phyloP scores from a whole-genome alignment of 2,113 vertebrate species.

The Platycercus adscitus region DNA sequence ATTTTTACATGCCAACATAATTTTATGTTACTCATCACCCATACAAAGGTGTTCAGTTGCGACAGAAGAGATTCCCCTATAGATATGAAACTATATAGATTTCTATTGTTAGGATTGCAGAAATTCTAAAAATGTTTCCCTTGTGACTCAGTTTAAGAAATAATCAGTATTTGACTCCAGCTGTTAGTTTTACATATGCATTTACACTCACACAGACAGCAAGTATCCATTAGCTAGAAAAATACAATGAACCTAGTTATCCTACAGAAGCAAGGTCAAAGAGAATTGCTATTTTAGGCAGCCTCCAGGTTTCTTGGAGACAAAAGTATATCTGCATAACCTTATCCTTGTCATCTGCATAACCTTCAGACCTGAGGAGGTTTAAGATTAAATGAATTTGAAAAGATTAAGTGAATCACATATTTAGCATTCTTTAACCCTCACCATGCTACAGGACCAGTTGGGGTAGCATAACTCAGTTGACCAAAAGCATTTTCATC shows the following conservation, averaged over 20 bases:
- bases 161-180: neutral
- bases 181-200: neutral
- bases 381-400: neutral
- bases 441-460: neutral
- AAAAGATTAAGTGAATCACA: conserved; percentile 1
- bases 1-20: neutral
- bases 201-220: neutral
- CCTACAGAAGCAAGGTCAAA: neutral
- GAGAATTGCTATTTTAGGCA: conserved; percentile 1
- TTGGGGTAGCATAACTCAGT: neutral
- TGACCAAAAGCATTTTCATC: neutral
- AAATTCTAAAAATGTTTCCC: neutral
- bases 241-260: neutral
- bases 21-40: neutral
- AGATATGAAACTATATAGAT: neutral
- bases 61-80: neutral
- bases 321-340: neutral
- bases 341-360: conserved; percentile 4
- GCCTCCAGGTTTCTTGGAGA: neutral
- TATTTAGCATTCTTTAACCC: neutral
- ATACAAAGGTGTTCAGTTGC: neutral
- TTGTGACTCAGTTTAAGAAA: neutral
- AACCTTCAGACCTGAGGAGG: conserved; percentile 3
- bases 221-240: neutral
- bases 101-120: neutral